Percentiles rank a stretch among this genome's conserved stretches.
These are phyloP conservation scores for Columba janthina DNA, from an alignment of 2,113 vertebrate species.

Conservation along the genomic window DNA sequence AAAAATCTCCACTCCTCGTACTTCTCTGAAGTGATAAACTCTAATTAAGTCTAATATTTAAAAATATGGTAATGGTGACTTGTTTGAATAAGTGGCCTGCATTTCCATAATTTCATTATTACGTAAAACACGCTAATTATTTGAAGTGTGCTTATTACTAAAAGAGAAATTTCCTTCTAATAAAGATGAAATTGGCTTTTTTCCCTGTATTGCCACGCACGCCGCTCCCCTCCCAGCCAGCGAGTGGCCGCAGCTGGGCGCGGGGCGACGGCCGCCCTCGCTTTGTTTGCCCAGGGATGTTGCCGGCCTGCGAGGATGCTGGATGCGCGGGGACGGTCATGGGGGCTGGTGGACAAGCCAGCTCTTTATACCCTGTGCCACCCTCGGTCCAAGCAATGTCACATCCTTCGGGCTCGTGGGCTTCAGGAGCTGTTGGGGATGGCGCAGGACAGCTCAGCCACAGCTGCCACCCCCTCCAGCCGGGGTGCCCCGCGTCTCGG, in stretches of 20 bases:
- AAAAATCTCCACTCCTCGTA: slow-evolving; percentile 77
- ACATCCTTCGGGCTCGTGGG: neutral
- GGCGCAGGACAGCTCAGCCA: neutral
- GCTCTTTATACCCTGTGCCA: neutral
- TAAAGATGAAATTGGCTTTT: slow-evolving; percentile 93
- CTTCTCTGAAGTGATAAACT: slow-evolving; percentile 88
- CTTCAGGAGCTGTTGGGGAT: neutral
- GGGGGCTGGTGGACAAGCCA: neutral
- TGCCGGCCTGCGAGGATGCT: neutral
- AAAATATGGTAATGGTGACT: slow-evolving; percentile 99
- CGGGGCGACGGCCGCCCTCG: neutral
- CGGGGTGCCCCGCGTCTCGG: neutral
- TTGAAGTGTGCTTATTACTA: slow-evolving; percentile 86
- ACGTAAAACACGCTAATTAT: slow-evolving; percentile 97
- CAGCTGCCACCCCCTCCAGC: neutral
- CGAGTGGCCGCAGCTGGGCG: slow-evolving; percentile 30
- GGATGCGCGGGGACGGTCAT: neutral
- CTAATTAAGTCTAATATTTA: slow-evolving; percentile 99
- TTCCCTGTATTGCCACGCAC: slow-evolving; percentile 50
- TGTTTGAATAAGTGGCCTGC: slow-evolving; percentile 96
- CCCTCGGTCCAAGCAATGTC: accelerated
- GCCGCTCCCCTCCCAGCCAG: slow-evolving; percentile 67
- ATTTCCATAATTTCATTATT: slow-evolving; percentile 99
- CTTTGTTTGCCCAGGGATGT: slow-evolving; percentile 17
- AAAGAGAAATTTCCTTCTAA: slow-evolving; percentile 89